These are phyloP conservation scores for Nothobranchius kuhntae DNA, from an alignment of 2,113 vertebrate genomes.

Conservation along the genomic window DNA sequence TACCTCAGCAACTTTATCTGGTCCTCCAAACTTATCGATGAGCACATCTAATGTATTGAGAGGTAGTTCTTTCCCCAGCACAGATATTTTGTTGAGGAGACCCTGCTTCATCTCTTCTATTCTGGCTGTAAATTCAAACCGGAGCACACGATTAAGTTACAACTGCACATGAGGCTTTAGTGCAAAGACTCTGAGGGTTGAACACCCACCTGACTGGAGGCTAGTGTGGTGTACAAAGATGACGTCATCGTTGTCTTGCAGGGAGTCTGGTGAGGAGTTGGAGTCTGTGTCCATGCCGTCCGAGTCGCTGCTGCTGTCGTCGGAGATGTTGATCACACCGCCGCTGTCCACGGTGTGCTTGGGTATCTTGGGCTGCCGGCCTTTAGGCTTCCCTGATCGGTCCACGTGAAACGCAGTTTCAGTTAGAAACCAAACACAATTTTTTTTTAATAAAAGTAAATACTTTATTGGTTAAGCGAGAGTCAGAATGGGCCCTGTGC, in stretches of 20 bases:
- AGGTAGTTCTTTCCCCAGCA: slow-evolving; percentile 93
- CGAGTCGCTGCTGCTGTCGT: slow-evolving; percentile 92
- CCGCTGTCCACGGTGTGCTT: slow-evolving; percentile 72
- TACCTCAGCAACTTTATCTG: slow-evolving; percentile 93
- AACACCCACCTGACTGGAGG: slow-evolving; percentile 71
- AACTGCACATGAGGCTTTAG: not conserved
- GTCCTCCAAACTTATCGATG: slow-evolving; percentile 92
- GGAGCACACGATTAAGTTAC: not conserved
- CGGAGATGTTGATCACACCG: slow-evolving; percentile 89
- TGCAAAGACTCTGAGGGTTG: not conserved
- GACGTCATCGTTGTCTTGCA: slow-evolving; percentile 89
- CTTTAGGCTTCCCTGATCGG: slow-evolving; percentile 82
- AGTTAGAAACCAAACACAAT: not conserved
- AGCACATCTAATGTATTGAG: slow-evolving; percentile 96
- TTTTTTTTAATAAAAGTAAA: not conserved
- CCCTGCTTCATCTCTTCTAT: slow-evolving; percentile 90
- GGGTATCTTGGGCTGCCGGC: slow-evolving; percentile 81
- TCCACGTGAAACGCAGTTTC: not conserved
- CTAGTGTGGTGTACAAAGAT: slow-evolving; percentile 86
- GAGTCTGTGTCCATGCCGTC: slow-evolving; percentile 94
- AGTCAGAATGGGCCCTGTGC: not conserved
- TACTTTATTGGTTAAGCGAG: too few relatives aligned
- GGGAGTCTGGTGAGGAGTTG: slow-evolving; percentile 94
- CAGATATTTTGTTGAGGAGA: slow-evolving; percentile 87
- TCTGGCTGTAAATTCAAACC: slow-evolving; percentile 63